Percentiles rank a stretch among this genome's conserved stretches.
Evolutionary conservation across 2,888 invertebrate species (phyloP).

Genomic region (Helleia helle): DNA sequence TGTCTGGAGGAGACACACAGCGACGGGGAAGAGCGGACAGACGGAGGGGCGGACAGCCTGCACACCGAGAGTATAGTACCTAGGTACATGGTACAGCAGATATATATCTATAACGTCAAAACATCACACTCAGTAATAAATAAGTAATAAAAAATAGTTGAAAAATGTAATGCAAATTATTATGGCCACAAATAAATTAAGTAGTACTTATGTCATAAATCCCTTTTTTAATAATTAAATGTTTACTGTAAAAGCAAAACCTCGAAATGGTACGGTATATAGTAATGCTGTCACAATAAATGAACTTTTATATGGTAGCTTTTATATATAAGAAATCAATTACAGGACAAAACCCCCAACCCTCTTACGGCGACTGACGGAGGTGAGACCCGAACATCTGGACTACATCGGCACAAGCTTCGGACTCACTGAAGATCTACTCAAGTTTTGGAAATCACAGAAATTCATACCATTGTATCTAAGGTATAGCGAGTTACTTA

Average conservation of each 20-base stretch:
- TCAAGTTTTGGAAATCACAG: slow-evolving; percentile 91
- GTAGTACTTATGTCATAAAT: no score
- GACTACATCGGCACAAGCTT: slow-evolving; percentile 97
- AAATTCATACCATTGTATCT: slow-evolving; percentile 93
- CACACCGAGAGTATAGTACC: slow-evolving; percentile 74
- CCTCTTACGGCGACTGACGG: slow-evolving; percentile 87
- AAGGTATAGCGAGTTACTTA: slow-evolving; percentile 73
- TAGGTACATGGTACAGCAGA: slow-evolving; percentile 54
- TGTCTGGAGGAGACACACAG: slow-evolving; percentile 75
- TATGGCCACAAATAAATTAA: no score
- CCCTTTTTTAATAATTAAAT: no score
- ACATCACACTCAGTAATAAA: no score
- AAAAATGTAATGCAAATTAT: no score
- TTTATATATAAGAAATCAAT: no score
- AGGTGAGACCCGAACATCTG: slow-evolving; percentile 87
- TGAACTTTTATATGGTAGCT: no score
- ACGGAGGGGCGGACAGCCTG: slow-evolving; percentile 31
- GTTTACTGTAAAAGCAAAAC: no score
- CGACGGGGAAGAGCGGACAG: slow-evolving; percentile 54
- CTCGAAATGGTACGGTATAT: no score
- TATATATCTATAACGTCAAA: no score
- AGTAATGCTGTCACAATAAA: no score
- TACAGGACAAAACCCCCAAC: slow-evolving; percentile 87
- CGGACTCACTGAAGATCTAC: slow-evolving; percentile 89
- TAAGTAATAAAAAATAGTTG: no score